Percentiles rank a stretch among this genome's conserved stretches.
These are phyloP conservation scores for Galeopsomyia nigrocyanea DNA, from an alignment of 2,888 invertebrate genomes.

Conservation along the genomic window DNA sequence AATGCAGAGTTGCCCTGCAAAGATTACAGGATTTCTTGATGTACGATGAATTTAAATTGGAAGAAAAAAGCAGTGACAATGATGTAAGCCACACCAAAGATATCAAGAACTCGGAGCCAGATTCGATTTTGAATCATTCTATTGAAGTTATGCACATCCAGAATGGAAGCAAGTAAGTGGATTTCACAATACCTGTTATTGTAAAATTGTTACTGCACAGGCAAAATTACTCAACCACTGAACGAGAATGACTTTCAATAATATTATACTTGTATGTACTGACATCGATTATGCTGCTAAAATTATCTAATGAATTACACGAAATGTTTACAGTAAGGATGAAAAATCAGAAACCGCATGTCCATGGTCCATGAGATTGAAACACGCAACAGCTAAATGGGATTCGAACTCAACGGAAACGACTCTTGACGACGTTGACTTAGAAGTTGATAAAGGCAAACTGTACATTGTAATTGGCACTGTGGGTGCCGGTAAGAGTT, in stretches of 20 bases:
- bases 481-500: too few relatives aligned
- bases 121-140: slow-evolving; percentile 62
- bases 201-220: slow-evolving; percentile 35
- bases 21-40: slow-evolving; percentile 68
- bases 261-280: neutral
- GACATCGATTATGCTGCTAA: too few relatives aligned
- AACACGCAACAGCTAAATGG: slow-evolving; percentile 63
- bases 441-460: slow-evolving; percentile 72
- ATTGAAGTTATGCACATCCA: slow-evolving; percentile 28
- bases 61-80: slow-evolving; percentile 73
- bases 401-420: slow-evolving; percentile 69
- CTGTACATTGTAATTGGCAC: slow-evolving; percentile 28
- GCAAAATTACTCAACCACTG: neutral
- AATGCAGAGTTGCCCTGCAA: slow-evolving; percentile 70
- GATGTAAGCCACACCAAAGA: too few relatives aligned
- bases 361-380: too few relatives aligned
- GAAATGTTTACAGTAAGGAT: too few relatives aligned
- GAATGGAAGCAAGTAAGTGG: slow-evolving; percentile 40
- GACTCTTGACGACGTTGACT: slow-evolving; percentile 71
- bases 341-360: too few relatives aligned
- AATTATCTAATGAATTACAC: too few relatives aligned
- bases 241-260: slow-evolving; percentile 6
- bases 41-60: slow-evolving; percentile 64
- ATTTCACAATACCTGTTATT: slow-evolving; percentile 26
- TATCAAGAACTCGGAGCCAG: slow-evolving; percentile 33